Evolutionary conservation across 2,888 invertebrate species (phyloP).

Genomic region (Phania funesta): DNA sequence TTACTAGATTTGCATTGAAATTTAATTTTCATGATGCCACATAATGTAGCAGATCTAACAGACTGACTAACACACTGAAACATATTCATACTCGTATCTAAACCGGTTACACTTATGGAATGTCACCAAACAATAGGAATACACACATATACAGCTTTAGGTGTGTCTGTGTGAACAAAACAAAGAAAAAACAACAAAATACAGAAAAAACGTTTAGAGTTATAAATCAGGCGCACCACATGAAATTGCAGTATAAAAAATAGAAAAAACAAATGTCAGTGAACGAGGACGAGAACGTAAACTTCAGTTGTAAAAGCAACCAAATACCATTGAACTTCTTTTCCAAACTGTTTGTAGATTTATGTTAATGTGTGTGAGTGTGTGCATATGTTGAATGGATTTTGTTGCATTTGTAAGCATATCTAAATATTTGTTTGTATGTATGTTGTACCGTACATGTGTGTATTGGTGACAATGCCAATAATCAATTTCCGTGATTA

Average conservation of each 20-base stretch:
- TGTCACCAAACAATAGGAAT: neutral
- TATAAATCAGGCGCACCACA: constrained; percentile 67
- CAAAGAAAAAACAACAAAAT: neutral
- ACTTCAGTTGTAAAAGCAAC: constrained; percentile 41
- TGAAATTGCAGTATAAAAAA: constrained; percentile 62
- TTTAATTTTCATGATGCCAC: constrained; percentile 32
- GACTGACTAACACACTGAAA: constrained; percentile 1
- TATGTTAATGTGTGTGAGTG: too few species aligned
- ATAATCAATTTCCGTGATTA: constrained; percentile 77
- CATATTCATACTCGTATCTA: neutral
- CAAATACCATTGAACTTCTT: constrained; percentile 63
- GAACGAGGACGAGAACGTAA: neutral
- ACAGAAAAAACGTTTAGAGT: constrained; percentile 21
- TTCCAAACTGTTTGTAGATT: too few species aligned
- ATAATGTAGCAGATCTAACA: neutral
- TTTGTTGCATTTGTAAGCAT: neutral
- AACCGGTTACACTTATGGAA: neutral
- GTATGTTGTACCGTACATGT: neutral
- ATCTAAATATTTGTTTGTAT: neutral
- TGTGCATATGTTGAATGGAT: neutral
- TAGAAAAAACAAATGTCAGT: constrained; percentile 26
- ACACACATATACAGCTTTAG: neutral
- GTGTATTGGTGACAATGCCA: constrained; percentile 69
- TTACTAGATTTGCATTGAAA: constrained; percentile 7
- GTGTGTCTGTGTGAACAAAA: neutral